Base-by-base conservation (phyloP, 1,140 invertebrate species). In the Drosophila murphyi region DNA sequence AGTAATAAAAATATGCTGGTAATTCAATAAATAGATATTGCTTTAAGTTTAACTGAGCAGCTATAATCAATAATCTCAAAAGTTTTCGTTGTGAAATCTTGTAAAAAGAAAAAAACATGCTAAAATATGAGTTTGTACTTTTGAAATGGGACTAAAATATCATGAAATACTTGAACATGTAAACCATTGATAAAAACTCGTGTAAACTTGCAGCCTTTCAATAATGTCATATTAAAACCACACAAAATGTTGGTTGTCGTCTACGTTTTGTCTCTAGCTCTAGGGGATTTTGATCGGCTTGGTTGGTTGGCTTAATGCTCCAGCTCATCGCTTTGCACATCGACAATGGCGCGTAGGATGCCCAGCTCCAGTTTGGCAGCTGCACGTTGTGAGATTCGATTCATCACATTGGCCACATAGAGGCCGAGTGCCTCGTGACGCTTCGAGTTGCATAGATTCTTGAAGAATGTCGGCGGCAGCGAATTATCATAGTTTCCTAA, bases 381-480 rank as follows among this genome's bases (percentile, higher is more conserved):
- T 10, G 71, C 75, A 0, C 87, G 77, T 10, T 56, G 37, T 57
- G 81, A 80, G 39, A 92, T 75, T 55, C 91, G 78, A 77, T 92
- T 92, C 87, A 92, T 90, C 47, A 91, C 83, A 73, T 91, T 92
- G 31, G 91, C 86, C 45, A 92, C 91, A 48, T 92, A 92, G 12
- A 91, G 51, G 2, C 91, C 91, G 10, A 92, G 82, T 3, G 86
- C 82, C 43, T 92, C 91, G 67, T 92, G 90, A 4, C 89, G 82
- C 45, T 81, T 82, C 20, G 91, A 92, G 69, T 91, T 92, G 75
- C 90, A 92, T 7, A 92, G 74, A 80, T 92, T 91, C 62, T 92
- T 92, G 35, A 92, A 92, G 73, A 92, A 92, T 57, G 91, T 92
- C 20, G 90, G 90, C 35, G 91, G 91, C 74, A 92, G 72, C 48